Conservation (phyloP, 1,140 invertebrate species). For the Brachionus rubens region DNA sequence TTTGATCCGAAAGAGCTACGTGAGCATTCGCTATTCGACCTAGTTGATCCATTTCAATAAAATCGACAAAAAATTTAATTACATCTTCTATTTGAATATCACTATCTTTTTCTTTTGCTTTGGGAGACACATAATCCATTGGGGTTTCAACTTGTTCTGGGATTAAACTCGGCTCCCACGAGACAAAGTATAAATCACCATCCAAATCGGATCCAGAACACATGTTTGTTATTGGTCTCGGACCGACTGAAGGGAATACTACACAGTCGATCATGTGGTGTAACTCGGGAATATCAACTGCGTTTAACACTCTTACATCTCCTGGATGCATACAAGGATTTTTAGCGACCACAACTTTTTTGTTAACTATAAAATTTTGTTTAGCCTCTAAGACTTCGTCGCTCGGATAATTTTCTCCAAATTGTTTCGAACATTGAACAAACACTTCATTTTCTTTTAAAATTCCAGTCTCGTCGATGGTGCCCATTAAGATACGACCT, state of each 20-base stretch:
- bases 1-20: not conserved
- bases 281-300: slow-evolving; percentile 55
- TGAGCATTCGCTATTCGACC: slow-evolving; percentile 17
- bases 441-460: slow-evolving; percentile 11
- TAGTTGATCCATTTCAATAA: slow-evolving; percentile 14
- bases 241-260: slow-evolving; percentile 58
- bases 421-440: slow-evolving; percentile 7
- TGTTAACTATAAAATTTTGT: not conserved
- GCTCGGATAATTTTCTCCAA: not conserved
- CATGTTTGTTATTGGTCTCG: slow-evolving; percentile 60
- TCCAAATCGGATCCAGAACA: slow-evolving; percentile 61
- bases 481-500: not conserved
- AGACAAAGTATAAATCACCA: slow-evolving; percentile 59
- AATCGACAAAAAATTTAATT: slow-evolving; percentile 5
- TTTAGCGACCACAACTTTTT: slow-evolving; percentile 1
- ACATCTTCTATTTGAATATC: slow-evolving; percentile 19
- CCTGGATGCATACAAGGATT: slow-evolving; percentile 47
- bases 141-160: not conserved
- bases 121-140: not conserved
- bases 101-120: not conserved
- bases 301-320: slow-evolving; percentile 57
- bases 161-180: slow-evolving; percentile 51
- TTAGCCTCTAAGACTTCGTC: not conserved
- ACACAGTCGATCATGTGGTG: slow-evolving; percentile 58
- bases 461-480: not conserved